Evolutionary conservation across 2,113 vertebrate species (phyloP).

Genomic region (Cottus gobio): DNA sequence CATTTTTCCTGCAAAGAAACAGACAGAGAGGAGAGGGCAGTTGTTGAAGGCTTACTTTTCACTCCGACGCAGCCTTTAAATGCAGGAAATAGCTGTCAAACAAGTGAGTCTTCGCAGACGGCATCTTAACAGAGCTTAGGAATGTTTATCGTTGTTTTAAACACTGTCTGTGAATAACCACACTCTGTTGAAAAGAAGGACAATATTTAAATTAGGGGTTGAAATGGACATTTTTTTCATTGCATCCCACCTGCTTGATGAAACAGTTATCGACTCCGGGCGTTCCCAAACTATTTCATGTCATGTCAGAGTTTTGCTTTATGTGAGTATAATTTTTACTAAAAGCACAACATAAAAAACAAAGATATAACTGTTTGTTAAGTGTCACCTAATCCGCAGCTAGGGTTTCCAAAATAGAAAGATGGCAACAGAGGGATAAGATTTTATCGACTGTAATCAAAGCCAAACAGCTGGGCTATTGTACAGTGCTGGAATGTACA

Average conservation of each 20-base stretch:
- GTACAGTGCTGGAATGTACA: neutral
- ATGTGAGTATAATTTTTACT: neutral
- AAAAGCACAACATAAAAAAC: neutral
- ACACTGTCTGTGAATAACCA: conserved; percentile 39
- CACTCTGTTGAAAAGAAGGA: conserved; percentile 1
- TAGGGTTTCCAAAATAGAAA: neutral
- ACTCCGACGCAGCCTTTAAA: conserved; percentile 11
- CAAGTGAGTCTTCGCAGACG: conserved; percentile 62
- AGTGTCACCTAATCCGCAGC: neutral
- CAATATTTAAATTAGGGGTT: conserved; percentile 14
- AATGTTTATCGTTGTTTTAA: conserved; percentile 68
- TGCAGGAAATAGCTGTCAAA: conserved; percentile 71
- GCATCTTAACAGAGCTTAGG: conserved; percentile 30
- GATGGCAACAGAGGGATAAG: neutral
- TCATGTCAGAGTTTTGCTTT: neutral
- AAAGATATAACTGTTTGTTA: neutral
- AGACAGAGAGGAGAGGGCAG: neutral
- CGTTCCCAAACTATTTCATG: neutral
- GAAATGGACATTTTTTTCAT: neutral
- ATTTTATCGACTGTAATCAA: neutral
- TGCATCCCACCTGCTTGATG: conserved; percentile 23
- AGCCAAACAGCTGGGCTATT: neutral
- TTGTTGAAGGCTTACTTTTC: conserved; percentile 4
- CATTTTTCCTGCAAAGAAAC: conserved; percentile 51
- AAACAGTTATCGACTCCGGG: neutral